These are phyloP conservation scores for Myotis findleyi DNA, from an alignment of 2,797 vertebrate species.

Conservation along the genomic window DNA sequence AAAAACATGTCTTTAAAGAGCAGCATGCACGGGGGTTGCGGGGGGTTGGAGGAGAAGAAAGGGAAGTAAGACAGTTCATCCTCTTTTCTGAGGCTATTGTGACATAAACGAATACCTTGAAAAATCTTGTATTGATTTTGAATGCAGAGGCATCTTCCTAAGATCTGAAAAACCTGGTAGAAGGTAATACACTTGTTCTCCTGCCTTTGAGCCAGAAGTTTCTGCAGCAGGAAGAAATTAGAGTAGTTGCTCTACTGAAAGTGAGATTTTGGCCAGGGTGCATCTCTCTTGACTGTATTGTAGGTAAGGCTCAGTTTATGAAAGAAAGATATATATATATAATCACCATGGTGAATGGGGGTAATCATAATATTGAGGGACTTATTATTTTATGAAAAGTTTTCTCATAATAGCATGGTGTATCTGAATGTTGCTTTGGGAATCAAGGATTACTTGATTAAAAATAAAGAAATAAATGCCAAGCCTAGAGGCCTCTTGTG, in stretches of 20 bases:
- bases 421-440: conserved; percentile 47
- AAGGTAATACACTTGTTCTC: conserved; percentile 56
- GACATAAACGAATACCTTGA: conserved; percentile 61
- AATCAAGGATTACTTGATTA: conserved; percentile 42
- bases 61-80: conserved; percentile 55
- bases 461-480: conserved; percentile 60
- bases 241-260: not conserved
- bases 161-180: conserved; percentile 24
- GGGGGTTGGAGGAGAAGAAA: not conserved
- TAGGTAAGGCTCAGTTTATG: not conserved
- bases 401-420: conserved; percentile 35
- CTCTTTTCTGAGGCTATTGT: conserved; percentile 64
- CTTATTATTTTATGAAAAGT: conserved; percentile 43
- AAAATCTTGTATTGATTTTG: conserved; percentile 76
- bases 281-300: not conserved
- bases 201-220: conserved; percentile 30
- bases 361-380: not conserved
- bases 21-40: conserved; percentile 16
- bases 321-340: not conserved
- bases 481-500: conserved; percentile 18
- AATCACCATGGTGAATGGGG: not conserved
- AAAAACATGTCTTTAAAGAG: conserved; percentile 74
- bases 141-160: conserved; percentile 20
- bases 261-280: not conserved
- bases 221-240: not conserved